Evolutionary conservation across 2,888 invertebrate genomes (phyloP), one percentile per base, ranked within the genome.

Genomic region (Cabera pusaria): DNA sequence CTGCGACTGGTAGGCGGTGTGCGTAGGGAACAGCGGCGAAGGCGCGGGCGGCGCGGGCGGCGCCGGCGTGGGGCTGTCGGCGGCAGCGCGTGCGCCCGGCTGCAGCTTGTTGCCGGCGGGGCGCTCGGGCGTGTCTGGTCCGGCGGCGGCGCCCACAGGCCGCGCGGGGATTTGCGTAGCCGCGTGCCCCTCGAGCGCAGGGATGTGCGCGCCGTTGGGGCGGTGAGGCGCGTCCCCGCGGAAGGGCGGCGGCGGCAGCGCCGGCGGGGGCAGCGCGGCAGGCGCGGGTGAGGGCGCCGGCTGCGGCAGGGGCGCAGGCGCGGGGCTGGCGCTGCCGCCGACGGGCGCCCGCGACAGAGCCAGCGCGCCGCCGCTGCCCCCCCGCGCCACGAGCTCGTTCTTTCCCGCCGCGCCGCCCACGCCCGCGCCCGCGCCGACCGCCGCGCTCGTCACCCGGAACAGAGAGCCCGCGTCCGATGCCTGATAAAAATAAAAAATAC

Each of bases 221-320:
- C 84, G 71, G 52, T 82, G 81, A 19, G 83, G 83, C 6, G 83
- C 76, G 61, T 85, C 85, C 56, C 81, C 81, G 75, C 92, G 90
- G 76, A 91, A 92, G 54, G 91, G 91, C 58, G 91, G 91, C 59
- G 92, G 92, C 50, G 91, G 92, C 53, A 91, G 86, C 53, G 91
- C 92, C 59, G 92, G 92, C 58, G 92, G 92, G 48, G 92, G 92
- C 59, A 92, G 85, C 55, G 92, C 90, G 61, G 93, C 93, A 60
- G 93, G 93, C 64, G 94, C 93, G 59, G 93, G 93, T 61, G 93
- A 92, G 44, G 93, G 93, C 53, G 91, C 90, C 52, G 93, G 93
- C 58, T 92, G 91, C 54, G 92, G 92, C 56, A 93, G 91, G 55
- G 93, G 92, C 59, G 91, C 91, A 58, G 92, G 92, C 67, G 92